Evolutionary conservation across 2,797 vertebrate genomes (phyloP).

Genomic region (Malurus splendens): DNA sequence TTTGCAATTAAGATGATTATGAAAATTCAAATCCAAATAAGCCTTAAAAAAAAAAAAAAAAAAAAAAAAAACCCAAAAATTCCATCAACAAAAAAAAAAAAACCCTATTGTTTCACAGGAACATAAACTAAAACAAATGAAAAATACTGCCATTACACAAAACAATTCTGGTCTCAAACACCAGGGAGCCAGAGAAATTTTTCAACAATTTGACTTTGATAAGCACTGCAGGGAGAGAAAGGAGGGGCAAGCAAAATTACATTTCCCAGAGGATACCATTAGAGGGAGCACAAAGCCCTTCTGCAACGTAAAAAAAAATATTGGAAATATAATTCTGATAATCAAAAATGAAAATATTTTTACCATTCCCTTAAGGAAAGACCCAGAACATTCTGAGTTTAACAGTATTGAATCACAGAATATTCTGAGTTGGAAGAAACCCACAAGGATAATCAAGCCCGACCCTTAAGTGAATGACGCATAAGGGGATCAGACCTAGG

Average conservation of each 20-base stretch:
- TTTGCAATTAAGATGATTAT: neutral
- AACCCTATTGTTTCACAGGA: neutral
- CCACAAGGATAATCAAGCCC: no score
- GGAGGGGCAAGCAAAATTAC: neutral
- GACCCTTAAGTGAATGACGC: neutral
- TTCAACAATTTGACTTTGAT: neutral
- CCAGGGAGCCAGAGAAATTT: neutral
- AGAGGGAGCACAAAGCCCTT: constrained; percentile 51
- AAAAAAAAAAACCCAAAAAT: neutral
- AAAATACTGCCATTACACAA: neutral
- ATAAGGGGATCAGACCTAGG: accelerated
- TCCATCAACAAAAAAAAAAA: neutral
- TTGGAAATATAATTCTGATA: neutral
- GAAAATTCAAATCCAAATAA: neutral
- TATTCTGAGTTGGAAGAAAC: neutral
- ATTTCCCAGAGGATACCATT: constrained; percentile 53
- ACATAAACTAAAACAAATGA: neutral
- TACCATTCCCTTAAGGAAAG: neutral
- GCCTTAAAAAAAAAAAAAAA: neutral
- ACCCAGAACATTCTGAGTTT: neutral
- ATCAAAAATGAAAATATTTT: neutral
- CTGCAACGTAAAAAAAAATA: neutral
- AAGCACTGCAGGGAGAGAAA: neutral
- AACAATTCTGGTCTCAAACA: neutral
- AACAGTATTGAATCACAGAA: neutral